phyloP scores from a whole-genome alignment of 2,888 invertebrate species.

The Hanleya hanleyi region DNA sequence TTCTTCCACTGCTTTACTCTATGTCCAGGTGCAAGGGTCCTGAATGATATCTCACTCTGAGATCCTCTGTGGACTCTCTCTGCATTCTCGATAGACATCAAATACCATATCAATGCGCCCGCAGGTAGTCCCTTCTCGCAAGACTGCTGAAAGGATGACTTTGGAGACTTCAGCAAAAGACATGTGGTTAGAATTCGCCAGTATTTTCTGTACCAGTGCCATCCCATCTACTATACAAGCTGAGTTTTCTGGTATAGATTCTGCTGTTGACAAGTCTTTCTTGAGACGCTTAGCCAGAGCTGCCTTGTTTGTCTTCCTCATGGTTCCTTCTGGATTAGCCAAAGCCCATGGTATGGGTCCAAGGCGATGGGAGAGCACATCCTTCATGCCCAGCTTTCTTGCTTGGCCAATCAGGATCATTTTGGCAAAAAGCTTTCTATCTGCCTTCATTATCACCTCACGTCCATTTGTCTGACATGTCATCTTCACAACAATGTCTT shows the following conservation, averaged over 20 bases:
- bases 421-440: conserved; percentile 17
- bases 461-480: conserved; percentile 7
- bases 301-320: conserved; percentile 36
- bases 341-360: conserved; percentile 35
- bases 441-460: conserved; percentile 22
- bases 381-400: conserved; percentile 17
- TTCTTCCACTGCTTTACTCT: no score
- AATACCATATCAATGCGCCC: conserved; percentile 35
- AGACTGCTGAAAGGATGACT: no score
- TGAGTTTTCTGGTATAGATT: conserved; percentile 22
- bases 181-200: no score
- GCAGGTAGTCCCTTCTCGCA: conserved; percentile 19
- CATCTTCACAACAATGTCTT: conserved; percentile 8
- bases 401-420: conserved; percentile 10
- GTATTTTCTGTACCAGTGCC: conserved; percentile 29
- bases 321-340: conserved; percentile 24
- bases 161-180: no score
- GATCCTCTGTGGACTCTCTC: conserved; percentile 26
- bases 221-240: conserved; percentile 36
- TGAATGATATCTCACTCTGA: no score
- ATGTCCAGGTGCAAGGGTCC: no score
- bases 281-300: conserved; percentile 8
- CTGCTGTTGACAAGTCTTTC: conserved; percentile 28
- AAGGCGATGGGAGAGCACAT: conserved; percentile 33
- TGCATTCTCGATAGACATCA: conserved; percentile 35